A percentile compares a stretch with the other conserved stretches of the same genome.
Conservation (phyloP, 2,113 vertebrate genomes). For the Corvus moneduloides region DNA sequence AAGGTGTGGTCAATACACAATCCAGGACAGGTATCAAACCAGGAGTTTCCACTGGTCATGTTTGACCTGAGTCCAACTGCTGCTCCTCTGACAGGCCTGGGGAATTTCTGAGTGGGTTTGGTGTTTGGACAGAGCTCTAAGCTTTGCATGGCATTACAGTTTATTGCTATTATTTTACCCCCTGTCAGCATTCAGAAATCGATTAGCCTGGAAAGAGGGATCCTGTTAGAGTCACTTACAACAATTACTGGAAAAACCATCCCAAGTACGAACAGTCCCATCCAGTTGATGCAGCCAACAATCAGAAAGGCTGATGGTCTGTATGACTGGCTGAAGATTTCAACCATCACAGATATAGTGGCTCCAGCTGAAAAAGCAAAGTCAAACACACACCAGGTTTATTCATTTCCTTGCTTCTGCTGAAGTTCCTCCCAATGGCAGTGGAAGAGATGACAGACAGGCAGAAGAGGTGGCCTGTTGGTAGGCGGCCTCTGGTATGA, state of each 20-base stretch:
- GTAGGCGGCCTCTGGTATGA: background rate
- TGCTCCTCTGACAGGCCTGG: background rate
- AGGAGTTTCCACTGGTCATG: background rate
- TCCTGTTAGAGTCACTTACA: constrained; percentile 46
- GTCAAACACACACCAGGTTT: background rate
- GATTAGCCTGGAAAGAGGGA: background rate
- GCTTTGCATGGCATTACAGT: background rate
- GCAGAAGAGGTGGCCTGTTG: background rate
- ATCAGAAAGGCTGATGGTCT: constrained; percentile 72
- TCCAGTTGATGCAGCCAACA: constrained; percentile 69
- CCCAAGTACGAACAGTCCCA: constrained; percentile 66
- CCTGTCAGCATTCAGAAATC: background rate
- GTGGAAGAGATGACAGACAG: background rate
- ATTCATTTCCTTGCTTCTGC: background rate
- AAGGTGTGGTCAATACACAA: background rate
- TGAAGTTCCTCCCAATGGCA: background rate
- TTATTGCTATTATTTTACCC: background rate
- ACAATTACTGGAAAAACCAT: constrained; percentile 70
- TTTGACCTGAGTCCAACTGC: background rate
- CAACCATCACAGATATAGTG: constrained; percentile 59
- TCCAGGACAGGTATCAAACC: background rate
- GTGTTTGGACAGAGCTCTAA: background rate
- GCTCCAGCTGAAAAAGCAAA: constrained; percentile 53
- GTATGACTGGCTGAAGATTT: constrained; percentile 72
- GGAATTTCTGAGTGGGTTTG: background rate